These are phyloP conservation scores for Pseudococcus viburni DNA, from an alignment of 2,888 invertebrate species.

Conservation along the genomic window DNA sequence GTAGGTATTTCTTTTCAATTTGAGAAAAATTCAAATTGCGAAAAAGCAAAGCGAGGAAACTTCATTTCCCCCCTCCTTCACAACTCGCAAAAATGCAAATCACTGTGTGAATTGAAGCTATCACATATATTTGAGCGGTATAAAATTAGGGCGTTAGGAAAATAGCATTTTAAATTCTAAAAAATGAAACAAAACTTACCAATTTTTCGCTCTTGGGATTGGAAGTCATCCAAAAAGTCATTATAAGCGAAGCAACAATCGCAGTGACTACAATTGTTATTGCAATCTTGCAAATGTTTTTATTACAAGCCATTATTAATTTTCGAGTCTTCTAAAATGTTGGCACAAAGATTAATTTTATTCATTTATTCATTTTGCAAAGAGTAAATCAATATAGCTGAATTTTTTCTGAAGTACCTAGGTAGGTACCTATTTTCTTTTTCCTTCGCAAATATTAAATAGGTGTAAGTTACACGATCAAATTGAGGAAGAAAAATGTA, in stretches of 20 bases:
- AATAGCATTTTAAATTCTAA: background rate
- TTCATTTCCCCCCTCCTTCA: no score
- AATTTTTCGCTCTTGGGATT: background rate
- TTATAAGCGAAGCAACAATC: background rate
- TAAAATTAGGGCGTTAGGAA: background rate
- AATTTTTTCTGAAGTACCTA: background rate
- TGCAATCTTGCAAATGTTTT: background rate
- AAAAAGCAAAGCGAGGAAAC: no score
- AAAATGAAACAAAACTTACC: background rate
- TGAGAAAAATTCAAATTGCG: no score
- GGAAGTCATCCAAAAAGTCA: background rate
- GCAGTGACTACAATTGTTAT: background rate
- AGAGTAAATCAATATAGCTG: background rate
- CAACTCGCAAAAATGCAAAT: no score
- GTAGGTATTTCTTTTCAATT: no score
- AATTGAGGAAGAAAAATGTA: no score
- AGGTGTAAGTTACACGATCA: no score
- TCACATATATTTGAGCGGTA: background rate
- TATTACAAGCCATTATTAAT: constrained; percentile 7
- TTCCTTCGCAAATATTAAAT: no score
- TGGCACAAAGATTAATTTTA: background rate
- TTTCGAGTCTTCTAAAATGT: background rate
- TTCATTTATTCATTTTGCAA: background rate
- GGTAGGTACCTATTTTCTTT: background rate
- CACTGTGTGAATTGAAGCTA: no score